Evolutionary conservation across 2,113 vertebrate genomes (phyloP), one percentile per base, ranked within the genome.

Genomic region (Triplophysa tibetana): DNA sequence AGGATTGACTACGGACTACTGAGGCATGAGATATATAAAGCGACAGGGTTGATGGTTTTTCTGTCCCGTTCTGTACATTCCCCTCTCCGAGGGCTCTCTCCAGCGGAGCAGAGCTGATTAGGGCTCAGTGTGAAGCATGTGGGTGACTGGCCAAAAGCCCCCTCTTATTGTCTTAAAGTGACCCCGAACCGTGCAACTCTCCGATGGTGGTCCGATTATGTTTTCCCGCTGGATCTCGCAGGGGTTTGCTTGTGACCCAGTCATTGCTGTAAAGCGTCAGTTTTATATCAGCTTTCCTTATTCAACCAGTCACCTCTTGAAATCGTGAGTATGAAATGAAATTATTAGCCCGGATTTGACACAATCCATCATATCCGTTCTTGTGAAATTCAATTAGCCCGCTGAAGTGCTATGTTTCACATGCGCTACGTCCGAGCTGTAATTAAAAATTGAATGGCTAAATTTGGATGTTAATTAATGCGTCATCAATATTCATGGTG

Each of bases 401-500:
- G 29, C 80, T 82, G 76, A 81, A 85, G 83, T 56, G 23, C 65
- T 80, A 80, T 80, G 80, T 80, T 82, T 80, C 73, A 67, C 67
- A 23, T 43, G 14, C 21, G 67, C 68, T 24, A 21, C 19, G 58
- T 78, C 78, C 70, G 70, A 70, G 29, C 68, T 45, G 72, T 85
- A 81, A 85, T 88, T 87, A 88, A 89, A 89, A 90, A 90, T 88
- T 87, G 87, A 87, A 90, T 88, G 87, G 88, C 89, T 90, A 89
- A 82, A 91, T 93, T 90, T 93, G 90, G 91, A 84, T 93, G 86
- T 90, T 91, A 91, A 93, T 93, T 92, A 93, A 93, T 91, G 87
- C 84, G 87, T 89, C 89, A 93, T 91, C 90, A 93, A 94, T 92
- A 92, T 93, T 92, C 90, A 92, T 91, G 88, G 86, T 81, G 80